Base-by-base conservation (phyloP, 2,113 vertebrate genomes). In the Mustela lutreola region DNA sequence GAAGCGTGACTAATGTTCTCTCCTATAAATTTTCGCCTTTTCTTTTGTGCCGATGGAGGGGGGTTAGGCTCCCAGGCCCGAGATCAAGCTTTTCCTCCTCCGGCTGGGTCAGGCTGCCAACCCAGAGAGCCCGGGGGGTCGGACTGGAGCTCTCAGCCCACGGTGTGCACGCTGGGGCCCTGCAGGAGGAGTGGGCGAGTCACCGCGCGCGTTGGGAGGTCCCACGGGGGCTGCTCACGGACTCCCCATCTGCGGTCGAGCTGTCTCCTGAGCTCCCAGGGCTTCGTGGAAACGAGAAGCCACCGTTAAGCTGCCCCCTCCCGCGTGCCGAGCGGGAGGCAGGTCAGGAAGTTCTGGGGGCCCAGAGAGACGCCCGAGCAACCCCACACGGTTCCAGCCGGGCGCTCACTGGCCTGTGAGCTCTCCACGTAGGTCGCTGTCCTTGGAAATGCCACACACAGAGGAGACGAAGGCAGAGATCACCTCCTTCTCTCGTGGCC, bases 31-130 rank as follows among this genome's bases (percentile, higher is more conserved):
- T 45, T 81, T 88, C 0, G 8, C 5, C 50, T 53, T 16, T 53
- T 28, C n/a, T 89, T 90, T 95, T 80, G 58, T 33, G 53, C 85
- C 60, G 22, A 15, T 31, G 84, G 53, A 86, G 87, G 78, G 39
- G 39, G 76, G 39, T 42, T n/a, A 53, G 31, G 73, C 11, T 76
- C 48, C 26, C 19, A 63, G 42, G 50, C 11, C 53, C 21, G 36
- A 2, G 24, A 7, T 26, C 4, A 4, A 48, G 19, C 15, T 11
- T 14, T 5, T 92, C 62, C 31, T 56, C 79, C 28, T 71, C 26
- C 8, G 39, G 31, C 24, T 80, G 10, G 58, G 73, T 76, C 36
- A 70, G 65, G 80, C 26, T 33, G 33, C 88, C 78, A 16, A 33
- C 24, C 16, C 22, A 33, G 31, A n/a, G 14, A 19, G 16, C 22